These are phyloP conservation scores for Diadumene lineata DNA, from an alignment of 92 coral and sea anemone genomes.

Conservation along the genomic window DNA sequence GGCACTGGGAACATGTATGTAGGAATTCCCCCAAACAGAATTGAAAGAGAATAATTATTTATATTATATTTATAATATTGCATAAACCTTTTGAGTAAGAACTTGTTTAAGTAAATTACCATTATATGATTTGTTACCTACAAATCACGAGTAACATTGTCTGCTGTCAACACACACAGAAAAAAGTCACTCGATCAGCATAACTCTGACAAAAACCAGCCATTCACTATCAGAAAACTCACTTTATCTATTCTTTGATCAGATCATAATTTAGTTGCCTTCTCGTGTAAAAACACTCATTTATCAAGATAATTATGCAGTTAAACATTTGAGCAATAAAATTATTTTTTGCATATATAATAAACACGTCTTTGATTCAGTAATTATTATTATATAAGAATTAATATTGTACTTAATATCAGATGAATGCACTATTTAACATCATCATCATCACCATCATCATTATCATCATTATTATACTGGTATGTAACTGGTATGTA, in stretches of 20 bases:
- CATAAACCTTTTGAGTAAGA: neutral
- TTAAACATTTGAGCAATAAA: no score
- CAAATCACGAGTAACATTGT: neutral
- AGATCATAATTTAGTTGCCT: no score
- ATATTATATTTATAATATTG: neutral
- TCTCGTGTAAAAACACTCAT: no score
- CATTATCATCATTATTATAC: neutral
- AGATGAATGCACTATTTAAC: neutral
- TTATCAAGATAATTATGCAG: no score
- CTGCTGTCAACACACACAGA: neutral
- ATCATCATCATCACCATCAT: neutral
- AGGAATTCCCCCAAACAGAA: constrained; percentile 11
- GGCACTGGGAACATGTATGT: neutral
- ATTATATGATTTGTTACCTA: no score
- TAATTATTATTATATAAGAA: no score
- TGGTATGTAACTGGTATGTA: neutral
- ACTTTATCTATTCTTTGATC: no score
- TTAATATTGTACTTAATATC: neutral
- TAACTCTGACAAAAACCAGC: neutral
- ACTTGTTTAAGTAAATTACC: neutral
- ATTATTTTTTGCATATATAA: neutral
- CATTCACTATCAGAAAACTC: no score
- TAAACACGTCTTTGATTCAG: neutral
- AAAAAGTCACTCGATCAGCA: neutral
- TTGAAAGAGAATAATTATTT: neutral